These are phyloP conservation scores for Tenebrio molitor DNA, from an alignment of 1,140 invertebrate genomes.

Conservation along the genomic window DNA sequence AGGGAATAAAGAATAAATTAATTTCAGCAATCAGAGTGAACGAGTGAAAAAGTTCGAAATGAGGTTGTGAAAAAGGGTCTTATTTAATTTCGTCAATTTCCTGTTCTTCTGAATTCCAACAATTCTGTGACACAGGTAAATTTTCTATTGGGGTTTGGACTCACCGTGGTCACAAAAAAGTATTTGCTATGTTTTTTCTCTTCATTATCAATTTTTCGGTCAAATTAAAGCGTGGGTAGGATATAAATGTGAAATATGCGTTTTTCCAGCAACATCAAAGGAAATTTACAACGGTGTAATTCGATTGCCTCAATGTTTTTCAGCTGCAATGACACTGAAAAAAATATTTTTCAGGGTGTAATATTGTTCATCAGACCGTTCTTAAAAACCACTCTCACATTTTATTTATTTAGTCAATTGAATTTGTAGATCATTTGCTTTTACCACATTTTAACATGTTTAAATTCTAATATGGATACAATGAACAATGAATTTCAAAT, in stretches of 20 bases:
- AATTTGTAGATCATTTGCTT: too few species aligned
- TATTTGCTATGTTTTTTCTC: not conserved
- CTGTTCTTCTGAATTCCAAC: not conserved
- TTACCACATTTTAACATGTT: too few species aligned
- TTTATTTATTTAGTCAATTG: too few species aligned
- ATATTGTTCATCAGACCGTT: too few species aligned
- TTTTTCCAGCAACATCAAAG: not conserved
- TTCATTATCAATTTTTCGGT: not conserved
- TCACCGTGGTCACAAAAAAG: too few species aligned
- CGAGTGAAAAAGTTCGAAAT: not conserved
- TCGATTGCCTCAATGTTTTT: not conserved
- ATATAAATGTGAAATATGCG: not conserved
- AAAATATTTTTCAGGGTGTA: too few species aligned
- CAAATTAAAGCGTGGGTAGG: not conserved
- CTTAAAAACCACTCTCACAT: too few species aligned
- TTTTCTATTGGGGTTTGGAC: too few species aligned
- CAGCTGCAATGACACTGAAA: too few species aligned
- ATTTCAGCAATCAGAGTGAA: not conserved
- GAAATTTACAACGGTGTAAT: not conserved
- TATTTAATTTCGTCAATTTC: constrained; percentile 6
- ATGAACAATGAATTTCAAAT: too few species aligned
- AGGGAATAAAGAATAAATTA: constrained; percentile 20
- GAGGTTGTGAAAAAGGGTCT: not conserved
- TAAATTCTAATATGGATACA: too few species aligned
- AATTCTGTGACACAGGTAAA: too few species aligned